Evolutionary conservation across 1,140 invertebrate genomes (phyloP), one percentile per base, ranked within the genome.

Genomic region (Drosophila takahashii): DNA sequence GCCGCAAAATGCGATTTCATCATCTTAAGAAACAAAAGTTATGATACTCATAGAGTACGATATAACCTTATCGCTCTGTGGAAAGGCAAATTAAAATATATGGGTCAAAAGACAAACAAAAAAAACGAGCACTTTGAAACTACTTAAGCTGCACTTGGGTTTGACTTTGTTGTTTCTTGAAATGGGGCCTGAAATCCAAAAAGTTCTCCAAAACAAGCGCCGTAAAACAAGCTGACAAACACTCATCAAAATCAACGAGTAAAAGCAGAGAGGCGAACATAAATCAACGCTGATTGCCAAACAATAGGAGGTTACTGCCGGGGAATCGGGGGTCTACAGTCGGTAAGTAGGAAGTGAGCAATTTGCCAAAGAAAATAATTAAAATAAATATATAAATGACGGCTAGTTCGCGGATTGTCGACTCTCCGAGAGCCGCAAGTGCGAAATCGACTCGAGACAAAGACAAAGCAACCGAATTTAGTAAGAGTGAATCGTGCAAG

Each of bases 341-440:
- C 37, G 34, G 47, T 75, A 87, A 80, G 65, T 71, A 89, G 84
- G 84, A 89, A 89, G 72, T 89, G 58, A 83, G 54, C 84, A 89
- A 89, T 89, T 84, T 84, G 84, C 61, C 84, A 84, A 89, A 84
- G 84, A 84, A 89, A 89, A 89, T 77, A 89, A 89, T 89, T 89
- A 89, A 89, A 89, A 84, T 84, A 83, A 87, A 84, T 84, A 77
- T 79, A 71, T 84, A 77, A 87, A 76, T 41, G 77, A 45, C 44
- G 58, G 64, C 62, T 39, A 69, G 69, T 70, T 69, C n/a, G 15
- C 64, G 56, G 64, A 53, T 18, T 47, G 64, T 69, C 42, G 66
- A 47, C 64, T 56, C 10, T 15, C n/a, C n/a, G n/a, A n/a, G 13
- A 36, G 45, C 36, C 53, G 29, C 60, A 47, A 44, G 22, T 70